phyloP scores from a whole-genome alignment of 2,113 vertebrate species.

The Leucosticte australis region DNA sequence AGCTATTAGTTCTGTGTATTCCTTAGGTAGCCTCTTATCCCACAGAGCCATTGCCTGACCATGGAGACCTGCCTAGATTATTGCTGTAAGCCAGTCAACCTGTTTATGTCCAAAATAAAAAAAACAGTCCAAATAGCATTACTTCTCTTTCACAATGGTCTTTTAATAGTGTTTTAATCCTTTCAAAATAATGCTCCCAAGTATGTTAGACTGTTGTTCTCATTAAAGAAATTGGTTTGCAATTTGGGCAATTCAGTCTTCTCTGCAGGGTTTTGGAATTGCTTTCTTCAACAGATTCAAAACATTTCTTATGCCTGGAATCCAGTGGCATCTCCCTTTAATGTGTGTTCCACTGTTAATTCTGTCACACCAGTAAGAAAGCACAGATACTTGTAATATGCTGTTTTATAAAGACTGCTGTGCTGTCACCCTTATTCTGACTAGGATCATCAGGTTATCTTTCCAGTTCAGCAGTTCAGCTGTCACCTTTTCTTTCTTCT shows the following conservation, averaged over 20 bases:
- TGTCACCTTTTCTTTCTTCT: neutral
- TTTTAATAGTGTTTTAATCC: neutral
- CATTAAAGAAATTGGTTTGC: neutral
- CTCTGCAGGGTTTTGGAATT: neutral
- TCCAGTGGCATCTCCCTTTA: neutral
- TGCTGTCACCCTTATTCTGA: neutral
- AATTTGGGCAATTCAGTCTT: neutral
- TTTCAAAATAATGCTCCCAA: neutral
- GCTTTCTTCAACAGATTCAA: neutral
- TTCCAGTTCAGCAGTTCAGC: neutral
- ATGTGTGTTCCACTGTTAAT: neutral
- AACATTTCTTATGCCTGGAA: neutral
- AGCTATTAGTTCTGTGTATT: neutral
- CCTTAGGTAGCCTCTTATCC: neutral
- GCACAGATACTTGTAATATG: neutral
- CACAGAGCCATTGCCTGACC: neutral
- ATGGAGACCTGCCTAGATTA: neutral
- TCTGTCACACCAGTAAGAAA: neutral
- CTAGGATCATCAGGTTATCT: neutral
- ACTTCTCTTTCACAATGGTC: neutral
- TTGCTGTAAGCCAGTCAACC: neutral
- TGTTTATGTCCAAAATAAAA: neutral
- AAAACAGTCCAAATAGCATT: neutral
- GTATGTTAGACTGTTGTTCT: neutral
- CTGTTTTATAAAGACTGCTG: neutral